phyloP scores from a whole-genome alignment of 1,140 invertebrate species.

The Aphaenogaster rudis region DNA sequence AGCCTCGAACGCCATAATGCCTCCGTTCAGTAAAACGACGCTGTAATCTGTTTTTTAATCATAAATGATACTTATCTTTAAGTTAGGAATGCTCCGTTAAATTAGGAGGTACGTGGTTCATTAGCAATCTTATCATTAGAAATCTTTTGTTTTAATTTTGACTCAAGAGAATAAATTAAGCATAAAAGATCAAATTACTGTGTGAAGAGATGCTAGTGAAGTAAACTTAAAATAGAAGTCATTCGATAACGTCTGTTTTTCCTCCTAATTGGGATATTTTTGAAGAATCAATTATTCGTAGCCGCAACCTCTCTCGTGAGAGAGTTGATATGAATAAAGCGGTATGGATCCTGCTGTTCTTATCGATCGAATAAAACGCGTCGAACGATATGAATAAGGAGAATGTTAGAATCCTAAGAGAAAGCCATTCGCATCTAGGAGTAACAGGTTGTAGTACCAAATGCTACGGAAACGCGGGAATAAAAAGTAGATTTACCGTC shows the following conservation, averaged over 20 bases:
- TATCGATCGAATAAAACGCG: background rate
- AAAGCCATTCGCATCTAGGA: constrained; percentile 66
- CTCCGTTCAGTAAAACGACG: background rate
- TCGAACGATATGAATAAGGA: constrained; percentile 34
- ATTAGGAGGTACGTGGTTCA: background rate
- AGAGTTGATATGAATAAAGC: constrained; percentile 9
- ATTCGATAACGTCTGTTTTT: background rate
- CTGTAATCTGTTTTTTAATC: background rate
- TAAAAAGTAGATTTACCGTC: constrained; percentile 65
- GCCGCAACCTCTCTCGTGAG: background rate
- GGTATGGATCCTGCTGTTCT: background rate
- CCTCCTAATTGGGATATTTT: background rate
- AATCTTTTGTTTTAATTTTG: background rate
- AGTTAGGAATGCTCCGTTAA: background rate
- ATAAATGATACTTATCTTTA: background rate
- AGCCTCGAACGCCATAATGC: background rate
- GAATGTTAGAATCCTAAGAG: constrained; percentile 41
- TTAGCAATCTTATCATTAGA: background rate
- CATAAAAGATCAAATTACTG: no score
- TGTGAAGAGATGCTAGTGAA: background rate
- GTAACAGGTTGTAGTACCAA: constrained; percentile 65
- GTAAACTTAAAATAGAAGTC: background rate
- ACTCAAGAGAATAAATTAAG: background rate
- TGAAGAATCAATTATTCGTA: background rate
- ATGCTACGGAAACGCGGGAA: constrained; percentile 51